Base-by-base conservation (phyloP, 2,888 invertebrate species). In the Cephus rjabovi region DNA sequence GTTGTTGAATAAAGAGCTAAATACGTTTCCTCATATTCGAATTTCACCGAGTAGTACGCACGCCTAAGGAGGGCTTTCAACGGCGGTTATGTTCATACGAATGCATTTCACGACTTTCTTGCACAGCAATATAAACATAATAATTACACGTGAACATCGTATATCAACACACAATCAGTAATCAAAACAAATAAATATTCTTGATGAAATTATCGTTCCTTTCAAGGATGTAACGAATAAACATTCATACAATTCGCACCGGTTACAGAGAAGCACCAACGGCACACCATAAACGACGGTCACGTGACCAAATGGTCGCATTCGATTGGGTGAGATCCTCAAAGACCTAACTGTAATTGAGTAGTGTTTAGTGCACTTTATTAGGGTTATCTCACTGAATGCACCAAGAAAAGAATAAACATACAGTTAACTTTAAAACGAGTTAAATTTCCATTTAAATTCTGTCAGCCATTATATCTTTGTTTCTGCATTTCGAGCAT, bases 81-180 rank as follows among this genome's bases (percentile, higher is more conserved):
- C 69, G 73, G 73, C 78, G 78, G 78, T 78, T 78, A 78, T 69
- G 69, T 69, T 30, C 56, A 56, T 56, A 56, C 56, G 23, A 56
- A 56, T 56, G 56, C 56, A 56, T 56, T 23, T 56, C 56, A 56
- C 23, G 1, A 23, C 6, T 56, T 56, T 56, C 56, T 56, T 56
- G 56, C 56, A 23, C 23, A 23, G 56, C 56, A 56, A 56, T 56
- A 23, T 23, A 56, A 56, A 56, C 23, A 56, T 56, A 56, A 56
- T 23, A 56, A 56, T 23, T 56, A 56, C 23, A 56, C 56, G 23
- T 56, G 56, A 56, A 56, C 56, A 56, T 56, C 56, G 9, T 56
- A 56, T 23, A 23, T 56, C 56, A 56, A 23, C 23, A 56, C 56
- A 56, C 23, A 56, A 56, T 56, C 56, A 56, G 15, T 56, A 56